phyloP scores from a whole-genome alignment of 1,140 invertebrate genomes.

The Brachionus rubens region DNA sequence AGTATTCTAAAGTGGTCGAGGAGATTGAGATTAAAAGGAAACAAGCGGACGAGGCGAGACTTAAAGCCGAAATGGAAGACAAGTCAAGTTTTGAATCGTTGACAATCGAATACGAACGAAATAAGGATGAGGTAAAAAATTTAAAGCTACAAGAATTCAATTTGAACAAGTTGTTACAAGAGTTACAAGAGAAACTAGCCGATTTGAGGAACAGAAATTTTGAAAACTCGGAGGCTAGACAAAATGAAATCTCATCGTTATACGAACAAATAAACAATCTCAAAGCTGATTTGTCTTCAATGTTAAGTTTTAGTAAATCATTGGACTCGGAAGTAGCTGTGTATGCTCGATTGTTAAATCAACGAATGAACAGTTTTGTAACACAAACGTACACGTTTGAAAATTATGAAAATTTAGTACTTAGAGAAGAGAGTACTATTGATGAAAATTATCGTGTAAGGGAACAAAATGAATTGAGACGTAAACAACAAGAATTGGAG shows the following conservation, averaged over 20 bases:
- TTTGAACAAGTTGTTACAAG: constrained; percentile 23
- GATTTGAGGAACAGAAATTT: background rate
- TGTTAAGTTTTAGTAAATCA: constrained; percentile 43
- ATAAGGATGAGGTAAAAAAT: constrained; percentile 25
- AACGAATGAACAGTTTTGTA: constrained; percentile 23
- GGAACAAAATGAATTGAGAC: constrained; percentile 28
- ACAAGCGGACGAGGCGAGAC: constrained; percentile 23
- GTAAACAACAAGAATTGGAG: constrained; percentile 28
- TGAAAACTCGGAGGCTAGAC: background rate
- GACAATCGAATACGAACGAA: background rate
- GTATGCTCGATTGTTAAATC: constrained; percentile 35
- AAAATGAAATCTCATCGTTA: background rate
- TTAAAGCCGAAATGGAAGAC: background rate
- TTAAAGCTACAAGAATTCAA: constrained; percentile 39
- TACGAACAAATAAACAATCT: constrained; percentile 32
- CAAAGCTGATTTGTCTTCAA: constrained; percentile 31
- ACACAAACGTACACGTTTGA: constrained; percentile 25
- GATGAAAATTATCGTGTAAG: background rate
- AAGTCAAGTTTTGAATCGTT: constrained; percentile 8
- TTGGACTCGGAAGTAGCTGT: constrained; percentile 42
- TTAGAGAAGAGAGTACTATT: background rate
- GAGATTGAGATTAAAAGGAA: constrained; percentile 12
- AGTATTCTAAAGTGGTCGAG: constrained; percentile 26
- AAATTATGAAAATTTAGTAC: constrained; percentile 28
- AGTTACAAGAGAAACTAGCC: background rate